Conservation (phyloP, 1,140 invertebrate species). For the Diprion similis region DNA sequence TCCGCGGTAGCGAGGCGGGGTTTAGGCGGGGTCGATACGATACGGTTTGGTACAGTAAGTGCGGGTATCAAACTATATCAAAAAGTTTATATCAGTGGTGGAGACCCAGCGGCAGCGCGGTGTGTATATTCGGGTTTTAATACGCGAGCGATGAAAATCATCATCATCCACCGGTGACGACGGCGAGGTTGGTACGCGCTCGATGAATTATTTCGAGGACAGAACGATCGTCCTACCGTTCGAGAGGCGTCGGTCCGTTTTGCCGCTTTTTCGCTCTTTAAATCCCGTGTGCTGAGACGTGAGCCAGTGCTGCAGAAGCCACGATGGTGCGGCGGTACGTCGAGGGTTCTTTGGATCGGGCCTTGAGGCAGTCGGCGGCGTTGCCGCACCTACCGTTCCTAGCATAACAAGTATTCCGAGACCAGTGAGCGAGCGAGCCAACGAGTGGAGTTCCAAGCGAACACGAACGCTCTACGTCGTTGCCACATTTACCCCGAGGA, state of each 20-base stretch:
- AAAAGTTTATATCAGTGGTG: constrained; percentile 7
- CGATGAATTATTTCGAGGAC: no score
- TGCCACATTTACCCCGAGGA: constrained; percentile 16
- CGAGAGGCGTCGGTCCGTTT: no score
- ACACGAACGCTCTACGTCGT: constrained; percentile 9
- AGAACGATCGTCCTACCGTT: no score
- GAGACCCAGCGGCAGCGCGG: background rate
- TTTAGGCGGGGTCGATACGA: constrained; percentile 60
- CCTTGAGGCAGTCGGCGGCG: constrained; percentile 32
- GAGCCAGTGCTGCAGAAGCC: background rate
- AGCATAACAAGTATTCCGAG: constrained; percentile 30
- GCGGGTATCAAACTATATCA: background rate
- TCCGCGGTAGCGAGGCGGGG: constrained; percentile 47
- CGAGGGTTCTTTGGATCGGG: constrained; percentile 26
- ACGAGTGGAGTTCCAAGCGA: constrained; percentile 16
- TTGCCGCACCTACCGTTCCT: constrained; percentile 30
- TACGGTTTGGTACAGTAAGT: background rate
- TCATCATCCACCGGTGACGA: no score
- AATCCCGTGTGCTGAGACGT: no score
- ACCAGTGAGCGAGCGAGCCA: constrained; percentile 27
- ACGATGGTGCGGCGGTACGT: background rate
- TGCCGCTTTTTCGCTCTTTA: no score
- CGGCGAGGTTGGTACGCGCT: no score
- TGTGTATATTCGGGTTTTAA: background rate
- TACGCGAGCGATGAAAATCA: background rate